These are phyloP conservation scores for Drosophila kohkoa DNA, from an alignment of 1,140 invertebrate genomes.

Conservation along the genomic window DNA sequence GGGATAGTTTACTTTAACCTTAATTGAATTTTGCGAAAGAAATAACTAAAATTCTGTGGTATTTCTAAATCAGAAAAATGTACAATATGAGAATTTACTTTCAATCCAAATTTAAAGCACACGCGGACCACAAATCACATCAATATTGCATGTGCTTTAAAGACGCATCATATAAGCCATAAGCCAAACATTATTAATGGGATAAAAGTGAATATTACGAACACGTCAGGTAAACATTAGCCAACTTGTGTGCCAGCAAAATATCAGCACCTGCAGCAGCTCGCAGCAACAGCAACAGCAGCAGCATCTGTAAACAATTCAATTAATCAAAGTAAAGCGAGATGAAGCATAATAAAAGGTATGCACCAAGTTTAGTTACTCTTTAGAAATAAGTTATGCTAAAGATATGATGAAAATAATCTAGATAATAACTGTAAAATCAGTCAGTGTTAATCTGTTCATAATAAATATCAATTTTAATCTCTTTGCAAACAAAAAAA, in stretches of 20 bases:
- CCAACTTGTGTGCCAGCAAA: constrained; percentile 19
- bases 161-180: constrained; percentile 46
- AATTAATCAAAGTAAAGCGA: constrained; percentile 48
- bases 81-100: background rate
- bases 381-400: background rate
- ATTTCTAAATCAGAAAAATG: too few relatives aligned
- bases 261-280: constrained; percentile 17
- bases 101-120: background rate
- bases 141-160: constrained; percentile 56
- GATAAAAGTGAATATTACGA: constrained; percentile 56
- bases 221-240: constrained; percentile 44
- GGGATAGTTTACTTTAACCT: too few relatives aligned
- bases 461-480: background rate
- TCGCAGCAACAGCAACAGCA: background rate
- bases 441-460: too few relatives aligned
- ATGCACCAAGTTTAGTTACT: background rate
- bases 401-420: too few relatives aligned
- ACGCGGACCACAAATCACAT: constrained; percentile 21
- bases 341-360: background rate
- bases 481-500: background rate
- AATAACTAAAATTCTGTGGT: too few relatives aligned
- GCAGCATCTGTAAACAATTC: constrained; percentile 52
- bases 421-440: too few relatives aligned
- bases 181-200: constrained; percentile 56
- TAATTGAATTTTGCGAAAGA: too few relatives aligned